Evolutionary conservation across 1,140 invertebrate genomes (phyloP).

Genomic region (Phymorhynchus buccinoides): DNA sequence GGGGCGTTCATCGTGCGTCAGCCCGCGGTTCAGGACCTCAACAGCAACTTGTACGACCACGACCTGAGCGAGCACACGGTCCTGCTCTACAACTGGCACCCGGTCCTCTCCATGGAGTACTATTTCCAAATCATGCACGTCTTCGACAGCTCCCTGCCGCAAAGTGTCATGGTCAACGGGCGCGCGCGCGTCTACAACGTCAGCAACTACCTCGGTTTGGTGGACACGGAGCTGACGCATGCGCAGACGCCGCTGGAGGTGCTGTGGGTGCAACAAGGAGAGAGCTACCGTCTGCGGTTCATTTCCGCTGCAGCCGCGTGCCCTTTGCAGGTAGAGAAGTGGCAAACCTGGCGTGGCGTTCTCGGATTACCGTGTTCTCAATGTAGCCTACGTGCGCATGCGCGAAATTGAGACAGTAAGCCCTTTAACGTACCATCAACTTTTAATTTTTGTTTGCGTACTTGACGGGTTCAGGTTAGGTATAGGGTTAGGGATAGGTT

Average conservation of each 20-base stretch:
- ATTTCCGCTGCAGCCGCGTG: conserved; percentile 54
- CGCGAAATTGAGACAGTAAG: too few species aligned
- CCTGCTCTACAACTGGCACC: conserved; percentile 59
- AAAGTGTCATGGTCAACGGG: conserved; percentile 30
- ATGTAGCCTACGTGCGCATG: too few species aligned
- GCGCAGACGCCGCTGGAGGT: conserved; percentile 51
- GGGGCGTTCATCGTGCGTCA: conserved; percentile 77
- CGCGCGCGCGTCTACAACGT: conserved; percentile 76
- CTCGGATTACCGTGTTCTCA: not conserved
- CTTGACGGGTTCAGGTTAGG: too few species aligned
- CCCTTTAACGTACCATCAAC: too few species aligned
- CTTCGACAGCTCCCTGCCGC: not conserved
- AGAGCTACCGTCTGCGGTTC: conserved; percentile 58
- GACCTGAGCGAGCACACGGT: conserved; percentile 59
- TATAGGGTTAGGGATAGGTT: too few species aligned
- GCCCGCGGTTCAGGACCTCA: conserved; percentile 45
- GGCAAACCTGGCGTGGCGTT: not conserved
- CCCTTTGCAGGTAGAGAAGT: conserved; percentile 76
- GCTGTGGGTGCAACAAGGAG: conserved; percentile 50
- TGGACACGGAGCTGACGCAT: conserved; percentile 74
- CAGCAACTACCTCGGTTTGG: conserved; percentile 83
- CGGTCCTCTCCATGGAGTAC: conserved; percentile 77
- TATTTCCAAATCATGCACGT: conserved; percentile 74
- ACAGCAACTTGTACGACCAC: conserved; percentile 56
- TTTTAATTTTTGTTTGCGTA: too few species aligned